Percentiles rank a stretch among this genome's conserved stretches.
These are phyloP conservation scores for Archilochus colubris DNA, from an alignment of 2,113 vertebrate species.

Conservation along the genomic window DNA sequence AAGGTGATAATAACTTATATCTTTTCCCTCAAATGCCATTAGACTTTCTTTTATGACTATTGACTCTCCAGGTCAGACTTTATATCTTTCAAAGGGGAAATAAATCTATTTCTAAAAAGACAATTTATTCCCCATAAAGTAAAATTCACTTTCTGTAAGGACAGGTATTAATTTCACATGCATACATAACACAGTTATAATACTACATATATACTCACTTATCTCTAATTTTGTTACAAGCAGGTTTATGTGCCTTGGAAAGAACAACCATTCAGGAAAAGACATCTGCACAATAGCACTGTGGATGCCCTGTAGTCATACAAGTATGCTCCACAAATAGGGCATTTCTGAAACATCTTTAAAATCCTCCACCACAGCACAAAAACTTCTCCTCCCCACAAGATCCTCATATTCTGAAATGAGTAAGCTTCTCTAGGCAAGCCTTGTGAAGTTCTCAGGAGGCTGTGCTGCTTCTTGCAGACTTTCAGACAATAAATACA, in stretches of 20 bases:
- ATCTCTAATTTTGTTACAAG: conserved; percentile 33
- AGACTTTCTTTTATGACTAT: not conserved
- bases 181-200: not conserved
- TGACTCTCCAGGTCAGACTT: not conserved
- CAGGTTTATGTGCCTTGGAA: conserved; percentile 21
- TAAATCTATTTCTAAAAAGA: not conserved
- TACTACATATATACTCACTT: not conserved
- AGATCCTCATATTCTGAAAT: not conserved
- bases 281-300: not conserved
- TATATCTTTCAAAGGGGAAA: not conserved
- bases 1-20: not conserved
- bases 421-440: conserved; percentile 4
- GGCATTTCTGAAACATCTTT: not conserved
- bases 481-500: conserved; percentile 17
- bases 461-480: not conserved
- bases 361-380: not conserved
- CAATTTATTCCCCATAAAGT: not conserved
- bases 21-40: not conserved
- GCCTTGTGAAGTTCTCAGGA: not conserved
- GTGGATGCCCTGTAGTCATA: not conserved
- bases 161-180: not conserved
- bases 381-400: not conserved
- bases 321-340: not conserved
- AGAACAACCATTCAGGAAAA: not conserved
- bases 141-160: not conserved